These are phyloP conservation scores for Microcebus tavaratra DNA, from an alignment of 2,113 vertebrate genomes.

Conservation along the genomic window DNA sequence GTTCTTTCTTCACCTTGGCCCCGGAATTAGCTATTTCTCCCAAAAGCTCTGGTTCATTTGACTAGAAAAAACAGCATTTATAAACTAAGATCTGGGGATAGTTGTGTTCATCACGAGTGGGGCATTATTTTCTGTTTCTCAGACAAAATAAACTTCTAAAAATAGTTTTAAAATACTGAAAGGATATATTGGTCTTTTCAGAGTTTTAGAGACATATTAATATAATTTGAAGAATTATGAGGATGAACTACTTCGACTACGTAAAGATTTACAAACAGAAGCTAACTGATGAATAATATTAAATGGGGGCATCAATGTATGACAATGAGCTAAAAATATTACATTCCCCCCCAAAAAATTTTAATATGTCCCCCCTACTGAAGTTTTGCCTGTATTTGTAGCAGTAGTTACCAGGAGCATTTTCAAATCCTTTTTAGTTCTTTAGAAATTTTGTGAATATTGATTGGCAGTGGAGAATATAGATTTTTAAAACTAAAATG, in stretches of 20 bases:
- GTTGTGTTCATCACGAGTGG: background rate
- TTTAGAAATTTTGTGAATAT: background rate
- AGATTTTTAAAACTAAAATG: background rate
- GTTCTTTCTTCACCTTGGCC: background rate
- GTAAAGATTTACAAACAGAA: background rate
- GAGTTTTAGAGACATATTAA: background rate
- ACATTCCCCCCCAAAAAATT: background rate
- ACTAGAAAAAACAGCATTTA: background rate
- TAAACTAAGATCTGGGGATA: background rate
- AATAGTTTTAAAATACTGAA: background rate
- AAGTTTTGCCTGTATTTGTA: background rate
- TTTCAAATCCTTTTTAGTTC: background rate
- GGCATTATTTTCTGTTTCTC: background rate
- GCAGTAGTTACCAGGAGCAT: background rate
- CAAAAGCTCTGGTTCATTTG: background rate
- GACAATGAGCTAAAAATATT: background rate
- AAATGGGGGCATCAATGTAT: background rate
- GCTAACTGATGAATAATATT: background rate
- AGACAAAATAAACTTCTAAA: background rate
- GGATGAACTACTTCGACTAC: background rate
- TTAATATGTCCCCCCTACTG: background rate
- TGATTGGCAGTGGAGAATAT: background rate
- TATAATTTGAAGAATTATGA: background rate
- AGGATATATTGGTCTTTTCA: background rate
- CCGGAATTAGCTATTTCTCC: background rate